Evolutionary conservation across 1,140 invertebrate species (phyloP), one percentile per base, ranked within the genome.

Genomic region (Drosophila fuyamai): DNA sequence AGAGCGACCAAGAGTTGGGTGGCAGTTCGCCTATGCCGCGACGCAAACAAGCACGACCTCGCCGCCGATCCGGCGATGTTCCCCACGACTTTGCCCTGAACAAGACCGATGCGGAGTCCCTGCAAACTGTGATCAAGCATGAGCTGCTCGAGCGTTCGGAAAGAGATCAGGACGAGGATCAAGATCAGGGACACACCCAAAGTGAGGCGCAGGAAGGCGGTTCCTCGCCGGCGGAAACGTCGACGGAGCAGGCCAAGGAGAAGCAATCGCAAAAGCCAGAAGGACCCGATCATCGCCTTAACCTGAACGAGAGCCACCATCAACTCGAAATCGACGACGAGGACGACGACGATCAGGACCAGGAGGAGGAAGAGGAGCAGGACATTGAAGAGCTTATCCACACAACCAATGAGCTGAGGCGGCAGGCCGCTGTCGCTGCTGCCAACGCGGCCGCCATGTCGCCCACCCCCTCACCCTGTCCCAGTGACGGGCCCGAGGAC

Each of bases 1-100:
- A 80, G 48, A 91, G 89, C 44, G 91, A 91, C 51, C 90, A 90
- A 43, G 86, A 91, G 51, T 27, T 89, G 32, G 77, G 78, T 0
- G 76, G 95, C 57, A 94, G 94, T 43, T 97, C 96, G 18, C 96
- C 96, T 0, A 93, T 96, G 80, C 96, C 96, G 1, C 93, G 96
- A 32, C 93, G 96, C 38, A 97, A 97, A 81, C 95, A 97, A 92
- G 97, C 97, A 1, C 93, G 97, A 12, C 97, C 97, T 2, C 92
- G 97, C 18, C 93, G 97, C 74, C 94, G 97, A 76, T 97, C 96
- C 0, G 96, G 96, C 0, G 97, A 97, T 76, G 92, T 94, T 71
- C 93, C 94, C 2, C 94, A 95, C 5, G 95, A 89, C 70, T 89
- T 89, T 71, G 76, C 72, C 53, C 70, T 85, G 1, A 78, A 46